Conservation (phyloP, 2,113 vertebrate species). For the Centrocercus urophasianus region DNA sequence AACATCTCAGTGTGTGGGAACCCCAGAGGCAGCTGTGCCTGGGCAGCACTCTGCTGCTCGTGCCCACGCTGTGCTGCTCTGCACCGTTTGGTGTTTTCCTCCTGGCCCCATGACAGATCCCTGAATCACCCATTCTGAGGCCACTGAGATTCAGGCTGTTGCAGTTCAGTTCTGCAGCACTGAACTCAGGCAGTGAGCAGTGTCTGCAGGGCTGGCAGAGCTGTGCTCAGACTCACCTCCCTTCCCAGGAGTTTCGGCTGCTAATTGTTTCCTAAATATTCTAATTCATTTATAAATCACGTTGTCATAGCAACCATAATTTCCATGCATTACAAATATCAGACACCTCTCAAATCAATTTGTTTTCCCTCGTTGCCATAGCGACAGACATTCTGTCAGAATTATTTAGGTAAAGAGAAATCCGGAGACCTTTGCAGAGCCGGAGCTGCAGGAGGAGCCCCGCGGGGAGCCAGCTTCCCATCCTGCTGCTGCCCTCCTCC, state of each 20-base stretch:
- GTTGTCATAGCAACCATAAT: slow-evolving; percentile 24
- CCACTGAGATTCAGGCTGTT: background rate
- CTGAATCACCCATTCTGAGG: background rate
- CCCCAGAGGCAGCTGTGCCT: rapidly evolving
- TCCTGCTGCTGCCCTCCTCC: background rate
- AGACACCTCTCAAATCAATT: slow-evolving; percentile 41
- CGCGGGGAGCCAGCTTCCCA: background rate
- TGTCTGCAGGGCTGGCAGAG: background rate
- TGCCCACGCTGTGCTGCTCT: rapidly evolving
- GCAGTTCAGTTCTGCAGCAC: rapidly evolving
- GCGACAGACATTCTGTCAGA: slow-evolving; percentile 49
- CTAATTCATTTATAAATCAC: background rate
- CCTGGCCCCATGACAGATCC: rapidly evolving
- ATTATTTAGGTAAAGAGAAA: slow-evolving; percentile 21
- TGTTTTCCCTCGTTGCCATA: slow-evolving; percentile 52
- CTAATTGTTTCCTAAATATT: background rate
- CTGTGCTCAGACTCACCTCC: background rate
- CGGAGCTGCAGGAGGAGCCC: background rate
- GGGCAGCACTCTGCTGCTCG: background rate
- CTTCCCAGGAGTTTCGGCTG: rapidly evolving
- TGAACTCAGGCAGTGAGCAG: background rate
- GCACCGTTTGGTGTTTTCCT: rapidly evolving
- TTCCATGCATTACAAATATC: slow-evolving; percentile 11
- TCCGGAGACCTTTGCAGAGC: background rate
- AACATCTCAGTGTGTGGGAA: background rate